Conservation (phyloP, 2,888 invertebrate genomes). For the Lasioglossum malachurum region DNA sequence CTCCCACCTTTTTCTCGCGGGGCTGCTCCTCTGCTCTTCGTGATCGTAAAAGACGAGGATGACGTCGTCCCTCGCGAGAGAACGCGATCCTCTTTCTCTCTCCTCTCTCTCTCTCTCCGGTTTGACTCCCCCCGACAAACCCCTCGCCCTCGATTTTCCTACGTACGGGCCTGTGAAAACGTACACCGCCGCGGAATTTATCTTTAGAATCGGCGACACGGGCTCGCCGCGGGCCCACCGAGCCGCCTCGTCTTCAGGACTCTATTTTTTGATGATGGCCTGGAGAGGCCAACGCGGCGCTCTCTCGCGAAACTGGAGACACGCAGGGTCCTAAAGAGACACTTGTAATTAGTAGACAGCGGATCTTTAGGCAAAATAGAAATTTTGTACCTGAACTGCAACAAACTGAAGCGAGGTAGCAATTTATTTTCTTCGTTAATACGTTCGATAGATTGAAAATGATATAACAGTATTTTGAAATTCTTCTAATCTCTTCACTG, state of each 20-base stretch:
- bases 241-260: slow-evolving; percentile 3
- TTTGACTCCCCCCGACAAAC: neutral
- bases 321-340: neutral
- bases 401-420: no score
- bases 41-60: slow-evolving; percentile 66
- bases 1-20: slow-evolving; percentile 73
- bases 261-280: slow-evolving; percentile 57
- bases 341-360: no score
- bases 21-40: slow-evolving; percentile 56
- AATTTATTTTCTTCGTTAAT: no score
- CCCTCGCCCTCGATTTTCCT: slow-evolving; percentile 45
- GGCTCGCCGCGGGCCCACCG: slow-evolving; percentile 11
- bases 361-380: no score
- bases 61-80: slow-evolving; percentile 60
- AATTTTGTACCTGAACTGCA: no score
- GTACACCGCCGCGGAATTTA: slow-evolving; percentile 68
- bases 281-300: slow-evolving; percentile 25
- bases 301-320: slow-evolving; percentile 22
- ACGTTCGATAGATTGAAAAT: no score
- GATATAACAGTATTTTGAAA: no score
- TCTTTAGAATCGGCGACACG: slow-evolving; percentile 71
- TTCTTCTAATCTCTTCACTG: no score
- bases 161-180: slow-evolving; percentile 70
- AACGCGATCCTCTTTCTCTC: slow-evolving; percentile 54
- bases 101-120: slow-evolving; percentile 7